Evolutionary conservation across 2,797 vertebrate species (phyloP), one percentile per base, ranked within the genome.

Genomic region (Anguilla obscura): DNA sequence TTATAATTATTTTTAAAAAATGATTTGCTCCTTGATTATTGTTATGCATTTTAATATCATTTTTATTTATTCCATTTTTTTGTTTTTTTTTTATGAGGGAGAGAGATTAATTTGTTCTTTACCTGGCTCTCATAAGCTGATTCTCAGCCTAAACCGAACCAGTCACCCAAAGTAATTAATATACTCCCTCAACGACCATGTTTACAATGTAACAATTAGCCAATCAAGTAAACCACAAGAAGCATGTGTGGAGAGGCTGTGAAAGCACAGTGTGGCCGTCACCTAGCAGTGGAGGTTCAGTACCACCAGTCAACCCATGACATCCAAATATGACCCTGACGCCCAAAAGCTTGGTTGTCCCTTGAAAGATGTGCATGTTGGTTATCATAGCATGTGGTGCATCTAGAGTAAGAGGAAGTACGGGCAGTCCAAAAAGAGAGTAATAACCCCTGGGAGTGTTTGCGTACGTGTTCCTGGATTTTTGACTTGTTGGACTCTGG

Each of bases 121-220:
- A 33, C 45, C 79, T 82, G 45, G 79, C 79, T 45, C 21, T 45
- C 24, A n/a, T 50, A 9, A 45, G 45, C 21, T 82, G 16, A 45
- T 76, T 76, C 45, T 24, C 45, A 48, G 79, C 45, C 40, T 82
- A 82, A 50, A 82, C 79, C 45, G 6, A 82, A 82, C 79, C 79
- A 48, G 24, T 24, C 18, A 76, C 71, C 14, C 71, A 27, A 45
- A 21, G 16, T 36, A 48, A 14, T 50, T 45, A 24, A 50, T 24
- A 50, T 3, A 50, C 21, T 50, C 79, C 45, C 40, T 82, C 40
- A 9, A 16, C 21, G 2, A 50, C 8, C 24, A 50, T 82, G 18
- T 48, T 82, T 50, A 16, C 5, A n/a, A 45, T 36, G 21, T 40
- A 21, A 40, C 74, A 40, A 45, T 79, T 21, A 40, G n/a, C 69